Conservation (phyloP, 2,113 vertebrate genomes). For the Clarias magur region DNA sequence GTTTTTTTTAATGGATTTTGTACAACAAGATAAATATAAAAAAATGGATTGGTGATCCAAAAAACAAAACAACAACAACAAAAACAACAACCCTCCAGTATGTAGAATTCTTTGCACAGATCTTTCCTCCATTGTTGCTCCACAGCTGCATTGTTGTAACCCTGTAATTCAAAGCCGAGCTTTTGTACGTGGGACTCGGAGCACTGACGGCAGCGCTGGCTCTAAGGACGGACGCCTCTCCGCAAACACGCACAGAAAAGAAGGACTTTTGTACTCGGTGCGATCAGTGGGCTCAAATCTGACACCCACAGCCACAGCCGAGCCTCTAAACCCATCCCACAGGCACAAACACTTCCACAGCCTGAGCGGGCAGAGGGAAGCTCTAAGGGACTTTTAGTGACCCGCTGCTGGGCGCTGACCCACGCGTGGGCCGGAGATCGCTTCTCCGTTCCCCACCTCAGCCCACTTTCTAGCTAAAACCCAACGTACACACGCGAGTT, state of each 20-base stretch:
- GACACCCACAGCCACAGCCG: conserved; percentile 47
- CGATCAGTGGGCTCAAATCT: conserved; percentile 56
- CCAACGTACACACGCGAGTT: neutral
- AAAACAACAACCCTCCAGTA: neutral
- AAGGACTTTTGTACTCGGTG: conserved; percentile 59
- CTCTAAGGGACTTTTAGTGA: conserved; percentile 30
- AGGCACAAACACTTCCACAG: conserved; percentile 29
- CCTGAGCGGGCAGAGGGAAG: conserved; percentile 30
- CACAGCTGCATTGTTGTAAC: conserved; percentile 23
- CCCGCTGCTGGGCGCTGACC: conserved; percentile 32
- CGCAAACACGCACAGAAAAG: conserved; percentile 59
- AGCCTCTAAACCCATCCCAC: conserved; percentile 51
- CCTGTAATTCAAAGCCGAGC: conserved; percentile 29
- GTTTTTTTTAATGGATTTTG: neutral
- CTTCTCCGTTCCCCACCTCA: conserved; percentile 7
- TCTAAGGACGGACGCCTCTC: conserved; percentile 64
- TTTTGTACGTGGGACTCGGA: conserved; percentile 56
- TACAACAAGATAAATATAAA: too few species aligned
- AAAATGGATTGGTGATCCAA: neutral
- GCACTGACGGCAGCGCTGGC: conserved; percentile 52
- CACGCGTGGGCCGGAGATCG: conserved; percentile 6
- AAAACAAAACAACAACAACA: too few species aligned
- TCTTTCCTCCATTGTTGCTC: neutral
- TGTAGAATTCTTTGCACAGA: neutral
- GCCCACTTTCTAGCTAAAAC: neutral